phyloP scores from a whole-genome alignment of 1,140 invertebrate genomes.

The Nomia melanderi region DNA sequence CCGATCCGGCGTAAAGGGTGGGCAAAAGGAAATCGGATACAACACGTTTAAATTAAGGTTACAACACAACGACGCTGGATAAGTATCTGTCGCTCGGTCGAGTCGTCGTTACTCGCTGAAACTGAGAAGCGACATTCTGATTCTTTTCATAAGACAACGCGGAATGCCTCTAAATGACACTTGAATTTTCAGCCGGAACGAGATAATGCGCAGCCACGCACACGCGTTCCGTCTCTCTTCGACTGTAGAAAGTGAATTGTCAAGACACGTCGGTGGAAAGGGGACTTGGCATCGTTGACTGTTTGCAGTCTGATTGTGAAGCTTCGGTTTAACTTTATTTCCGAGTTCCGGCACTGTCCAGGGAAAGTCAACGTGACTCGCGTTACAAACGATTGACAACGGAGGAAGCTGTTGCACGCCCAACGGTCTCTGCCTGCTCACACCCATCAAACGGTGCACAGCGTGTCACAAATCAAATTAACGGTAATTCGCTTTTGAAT shows the following conservation, averaged over 20 bases:
- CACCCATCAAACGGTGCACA: no score
- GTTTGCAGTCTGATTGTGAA: neutral
- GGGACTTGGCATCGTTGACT: neutral
- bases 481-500: no score
- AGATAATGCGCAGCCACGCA: no score
- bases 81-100: no score
- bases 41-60: conserved; percentile 32
- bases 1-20: conserved; percentile 35
- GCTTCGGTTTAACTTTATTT: neutral
- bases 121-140: neutral
- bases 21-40: conserved; percentile 48
- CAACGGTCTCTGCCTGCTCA: no score
- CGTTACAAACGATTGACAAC: neutral
- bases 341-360: neutral
- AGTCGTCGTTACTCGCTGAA: neutral
- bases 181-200: no score
- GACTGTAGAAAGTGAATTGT: neutral
- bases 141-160: neutral
- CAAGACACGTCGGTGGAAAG: neutral
- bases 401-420: neutral
- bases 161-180: neutral
- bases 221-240: no score
- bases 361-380: neutral
- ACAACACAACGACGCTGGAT: neutral
- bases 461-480: no score